phyloP scores from a whole-genome alignment of 1,140 invertebrate species.

The Caenorhabditis latens region DNA sequence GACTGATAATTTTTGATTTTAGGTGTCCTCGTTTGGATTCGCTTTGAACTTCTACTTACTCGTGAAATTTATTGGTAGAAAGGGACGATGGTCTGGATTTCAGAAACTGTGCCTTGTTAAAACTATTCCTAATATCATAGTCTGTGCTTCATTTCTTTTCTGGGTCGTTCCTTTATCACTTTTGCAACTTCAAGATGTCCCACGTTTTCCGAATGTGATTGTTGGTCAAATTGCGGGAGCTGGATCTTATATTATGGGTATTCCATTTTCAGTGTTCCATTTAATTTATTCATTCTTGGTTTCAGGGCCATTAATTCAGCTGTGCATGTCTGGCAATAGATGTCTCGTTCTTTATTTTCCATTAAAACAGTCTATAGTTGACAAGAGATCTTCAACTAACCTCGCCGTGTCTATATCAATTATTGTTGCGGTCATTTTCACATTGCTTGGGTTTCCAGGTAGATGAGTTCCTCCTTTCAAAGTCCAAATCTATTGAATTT shows the following conservation, averaged over 20 bases:
- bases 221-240: not conserved
- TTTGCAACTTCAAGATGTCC: not conserved
- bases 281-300: not conserved
- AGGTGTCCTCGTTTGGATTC: slow-evolving; percentile 3
- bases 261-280: not conserved
- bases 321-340: not conserved
- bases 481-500: not conserved
- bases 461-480: not conserved
- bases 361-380: not conserved
- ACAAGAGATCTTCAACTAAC: not conserved
- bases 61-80: not conserved
- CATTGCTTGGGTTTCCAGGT: not conserved
- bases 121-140: not conserved
- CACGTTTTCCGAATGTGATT: slow-evolving; percentile 1
- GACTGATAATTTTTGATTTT: not conserved
- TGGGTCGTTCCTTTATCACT: not conserved
- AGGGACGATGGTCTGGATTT: not conserved
- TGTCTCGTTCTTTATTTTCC: not conserved
- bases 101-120: not conserved
- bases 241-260: slow-evolving; percentile 20
- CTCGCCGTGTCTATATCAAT: not conserved
- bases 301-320: not conserved
- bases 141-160: not conserved
- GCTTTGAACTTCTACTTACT: not conserved
- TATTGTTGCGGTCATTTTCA: not conserved